Conservation (phyloP, 2,888 invertebrate genomes). For the Protonemura montana region DNA sequence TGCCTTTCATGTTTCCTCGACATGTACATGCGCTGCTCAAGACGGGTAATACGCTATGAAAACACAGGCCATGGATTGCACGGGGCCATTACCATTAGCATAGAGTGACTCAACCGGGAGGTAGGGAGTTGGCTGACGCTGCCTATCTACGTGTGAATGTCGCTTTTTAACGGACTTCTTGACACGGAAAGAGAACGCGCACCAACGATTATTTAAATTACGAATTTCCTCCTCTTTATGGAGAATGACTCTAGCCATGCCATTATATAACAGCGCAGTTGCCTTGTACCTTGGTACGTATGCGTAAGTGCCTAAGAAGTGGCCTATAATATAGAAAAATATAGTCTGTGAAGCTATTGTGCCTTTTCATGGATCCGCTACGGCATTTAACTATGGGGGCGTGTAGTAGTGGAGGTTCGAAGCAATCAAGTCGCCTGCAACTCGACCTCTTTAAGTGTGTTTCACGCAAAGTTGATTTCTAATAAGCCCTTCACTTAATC, state of each 20-base stretch:
- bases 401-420: neutral
- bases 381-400: neutral
- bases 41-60: neutral
- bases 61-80: constrained; percentile 8
- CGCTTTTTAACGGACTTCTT: constrained; percentile 31
- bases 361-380: neutral
- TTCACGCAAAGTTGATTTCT: constrained; percentile 38
- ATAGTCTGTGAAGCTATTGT: neutral
- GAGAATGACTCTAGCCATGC: constrained; percentile 34
- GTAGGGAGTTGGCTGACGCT: neutral
- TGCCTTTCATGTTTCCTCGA: constrained; percentile 29
- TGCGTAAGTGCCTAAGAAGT: neutral
- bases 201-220: constrained; percentile 41
- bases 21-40: neutral
- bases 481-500: constrained; percentile 37
- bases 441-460: neutral
- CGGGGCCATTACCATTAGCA: constrained; percentile 27
- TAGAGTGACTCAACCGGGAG: neutral
- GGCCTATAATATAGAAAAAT: neutral
- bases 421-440: neutral
- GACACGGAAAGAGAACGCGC: constrained; percentile 40
- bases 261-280: constrained; percentile 35
- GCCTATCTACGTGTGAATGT: constrained; percentile 12
- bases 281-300: constrained; percentile 18
- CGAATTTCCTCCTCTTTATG: constrained; percentile 41